Base-by-base conservation (phyloP, 2,113 vertebrate species). In the Tachycineta bicolor region DNA sequence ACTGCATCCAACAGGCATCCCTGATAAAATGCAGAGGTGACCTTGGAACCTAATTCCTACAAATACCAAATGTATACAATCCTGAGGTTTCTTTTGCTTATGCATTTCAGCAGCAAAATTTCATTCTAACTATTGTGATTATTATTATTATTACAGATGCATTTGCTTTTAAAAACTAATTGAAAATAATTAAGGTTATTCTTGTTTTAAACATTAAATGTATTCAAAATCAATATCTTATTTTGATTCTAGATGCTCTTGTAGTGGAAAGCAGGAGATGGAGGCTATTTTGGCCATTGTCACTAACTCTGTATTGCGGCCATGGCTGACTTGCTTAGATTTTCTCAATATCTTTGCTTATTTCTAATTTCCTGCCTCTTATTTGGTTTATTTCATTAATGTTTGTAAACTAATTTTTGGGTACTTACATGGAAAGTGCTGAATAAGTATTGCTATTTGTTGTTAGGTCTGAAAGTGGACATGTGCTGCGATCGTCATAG, bases 191-290 rank as follows among this genome's bases (percentile, higher is more conserved):
- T 59, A 86, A 77, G 56, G 31, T 59, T 92, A 37, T 6, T 71
- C 76, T 78, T 68, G 25, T 4, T 89, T 88, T 78, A 89, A 87
- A 46, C 73, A 93, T 68, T 64, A 73, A 83, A 87, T 76, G 39
- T 39, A 73, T 90, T 94, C 73, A 83, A 93, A 95, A 96, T 96
- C 96, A 95, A 89, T 96, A 95, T 84, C 93, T 90, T 90, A 83
- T 93, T 96, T 96, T 95, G 85, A 60, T 81, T 93, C 60, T 86
- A 89, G 83, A 68, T 92, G 60, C 9, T 94, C 44, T 60, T 79
- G 26, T 60, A 41, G 52, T 84, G 23, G 60, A 90, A 50, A 86
- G 43, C 41, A 75, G 79, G 70, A 79, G 68, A 62, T 53, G 60
- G 62, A 87, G 41, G 49, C 62, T 92, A 33, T 23, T 83, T 92